Base-by-base conservation (phyloP, 2,797 vertebrate species). In the Chiloscyllium punctatum region DNA sequence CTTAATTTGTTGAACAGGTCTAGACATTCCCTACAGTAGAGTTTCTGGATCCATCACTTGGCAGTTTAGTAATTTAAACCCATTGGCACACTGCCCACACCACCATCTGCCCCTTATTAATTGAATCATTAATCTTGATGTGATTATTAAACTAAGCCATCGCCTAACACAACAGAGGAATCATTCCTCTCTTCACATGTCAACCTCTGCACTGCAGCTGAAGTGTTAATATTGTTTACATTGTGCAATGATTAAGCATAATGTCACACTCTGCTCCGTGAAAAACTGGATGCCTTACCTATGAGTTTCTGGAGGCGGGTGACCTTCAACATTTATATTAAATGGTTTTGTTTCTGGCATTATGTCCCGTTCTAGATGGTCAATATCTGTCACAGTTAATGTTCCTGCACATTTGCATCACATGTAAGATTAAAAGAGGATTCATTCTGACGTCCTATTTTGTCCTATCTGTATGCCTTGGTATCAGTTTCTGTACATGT, bases 91-190 rank as follows among this genome's bases (percentile, higher is more conserved):
- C 27, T 94, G 53, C 69, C 71, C 53, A 48, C 30, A 95, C 71
- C 57, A 30, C 71, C 94, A 95, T n/a, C 71, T 77, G 42, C 77
- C 37, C 16, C 77, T 53, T 57, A 77, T 95, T 95, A 95, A 95
- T 95, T 95, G 69, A 51, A 51, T 95, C 94, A 95, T 95, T 95
- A 95, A 77, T 95, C 94, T 77, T 95, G 69, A 57, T 95, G 71
- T 57, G 48, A 57, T 74, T 95, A 95, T 95, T 95, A 95, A 95
- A 95, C 71, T 27, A 95, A 95, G 71, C 23, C 69, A 37, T 77
- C 71, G 77, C 94, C 48, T 74, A n/a, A 57, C 53, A 48, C 71
- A 95, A 77, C 71, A 95, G 71, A 53, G 33, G 94, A 57, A 51
- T 77, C 71, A 95, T 57, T 95, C 72, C 94, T 77, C 42, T 16